phyloP scores from a whole-genome alignment of 2,797 vertebrate species.

The Dallia pectoralis region DNA sequence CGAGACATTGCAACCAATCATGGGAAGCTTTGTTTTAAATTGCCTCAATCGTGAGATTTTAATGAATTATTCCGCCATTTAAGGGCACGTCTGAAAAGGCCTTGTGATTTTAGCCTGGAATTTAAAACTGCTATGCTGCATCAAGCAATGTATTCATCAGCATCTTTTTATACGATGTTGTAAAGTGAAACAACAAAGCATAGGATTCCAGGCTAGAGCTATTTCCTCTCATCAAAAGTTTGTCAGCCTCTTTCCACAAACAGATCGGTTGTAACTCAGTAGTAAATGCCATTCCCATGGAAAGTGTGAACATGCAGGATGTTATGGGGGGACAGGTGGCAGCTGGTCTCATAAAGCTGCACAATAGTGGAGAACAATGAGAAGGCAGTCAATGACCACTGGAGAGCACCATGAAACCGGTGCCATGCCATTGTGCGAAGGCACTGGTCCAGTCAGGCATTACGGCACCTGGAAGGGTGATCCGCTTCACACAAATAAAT shows the following conservation, averaged over 20 bases:
- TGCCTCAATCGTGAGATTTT: neutral
- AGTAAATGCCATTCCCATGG: conserved; percentile 52
- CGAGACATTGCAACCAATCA: neutral
- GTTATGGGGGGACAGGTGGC: conserved; percentile 72
- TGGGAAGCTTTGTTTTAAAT: neutral
- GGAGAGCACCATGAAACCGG: conserved; percentile 67
- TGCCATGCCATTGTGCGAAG: conserved; percentile 68
- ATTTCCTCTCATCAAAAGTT: conserved; percentile 50
- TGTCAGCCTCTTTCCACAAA: conserved; percentile 43
- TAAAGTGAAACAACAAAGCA: neutral
- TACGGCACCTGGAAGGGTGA: conserved; percentile 65
- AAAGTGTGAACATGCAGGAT: conserved; percentile 45
- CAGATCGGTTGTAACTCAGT: conserved; percentile 35
- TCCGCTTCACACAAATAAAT: conserved; percentile 41
- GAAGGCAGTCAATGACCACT: conserved; percentile 68
- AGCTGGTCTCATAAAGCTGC: conserved; percentile 69
- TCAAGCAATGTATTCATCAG: neutral
- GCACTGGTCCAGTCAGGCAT: conserved; percentile 67
- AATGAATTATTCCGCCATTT: neutral
- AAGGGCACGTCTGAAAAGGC: too few species aligned
- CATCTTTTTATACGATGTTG: neutral
- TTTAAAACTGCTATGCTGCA: neutral
- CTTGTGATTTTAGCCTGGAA: neutral
- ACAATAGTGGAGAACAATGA: conserved; percentile 75
- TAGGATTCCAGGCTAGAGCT: neutral